A percentile compares a stretch with the other conserved stretches of the same genome.
Evolutionary conservation across 2,113 vertebrate species (phyloP).

Genomic region (Elaphurus davidianus): DNA sequence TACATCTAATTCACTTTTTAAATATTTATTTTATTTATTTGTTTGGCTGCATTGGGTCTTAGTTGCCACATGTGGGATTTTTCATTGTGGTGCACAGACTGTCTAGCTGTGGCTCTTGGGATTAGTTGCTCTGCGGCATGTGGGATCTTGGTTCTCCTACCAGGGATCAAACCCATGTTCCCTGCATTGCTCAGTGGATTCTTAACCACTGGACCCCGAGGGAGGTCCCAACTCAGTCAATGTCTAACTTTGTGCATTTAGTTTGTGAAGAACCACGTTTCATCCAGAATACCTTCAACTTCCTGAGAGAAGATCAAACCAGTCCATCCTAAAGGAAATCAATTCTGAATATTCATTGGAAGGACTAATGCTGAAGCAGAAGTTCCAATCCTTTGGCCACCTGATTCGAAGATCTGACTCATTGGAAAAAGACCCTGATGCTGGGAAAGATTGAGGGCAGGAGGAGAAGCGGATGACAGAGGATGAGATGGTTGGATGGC

Average conservation of each 20-base stretch:
- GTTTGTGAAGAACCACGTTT: background rate
- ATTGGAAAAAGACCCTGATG: no score
- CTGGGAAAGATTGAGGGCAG: no score
- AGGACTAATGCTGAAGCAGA: no score
- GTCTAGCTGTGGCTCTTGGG: background rate
- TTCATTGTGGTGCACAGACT: background rate
- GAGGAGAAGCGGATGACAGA: no score
- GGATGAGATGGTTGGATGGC: no score
- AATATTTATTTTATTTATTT: background rate
- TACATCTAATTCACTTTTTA: background rate
- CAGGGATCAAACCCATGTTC: background rate
- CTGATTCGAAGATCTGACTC: no score
- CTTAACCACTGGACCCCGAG: background rate
- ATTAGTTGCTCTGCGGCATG: background rate
- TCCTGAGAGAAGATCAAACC: background rate
- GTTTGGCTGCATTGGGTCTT: background rate
- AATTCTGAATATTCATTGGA: no score
- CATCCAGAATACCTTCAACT: background rate
- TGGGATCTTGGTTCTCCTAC: background rate
- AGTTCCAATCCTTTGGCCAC: no score
- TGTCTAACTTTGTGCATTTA: background rate
- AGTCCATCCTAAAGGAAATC: no score
- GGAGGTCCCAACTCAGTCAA: background rate
- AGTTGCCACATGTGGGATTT: background rate
- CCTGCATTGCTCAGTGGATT: background rate